Conservation (phyloP, 2,113 vertebrate species). For the Periophthalmodon schlosseri region DNA sequence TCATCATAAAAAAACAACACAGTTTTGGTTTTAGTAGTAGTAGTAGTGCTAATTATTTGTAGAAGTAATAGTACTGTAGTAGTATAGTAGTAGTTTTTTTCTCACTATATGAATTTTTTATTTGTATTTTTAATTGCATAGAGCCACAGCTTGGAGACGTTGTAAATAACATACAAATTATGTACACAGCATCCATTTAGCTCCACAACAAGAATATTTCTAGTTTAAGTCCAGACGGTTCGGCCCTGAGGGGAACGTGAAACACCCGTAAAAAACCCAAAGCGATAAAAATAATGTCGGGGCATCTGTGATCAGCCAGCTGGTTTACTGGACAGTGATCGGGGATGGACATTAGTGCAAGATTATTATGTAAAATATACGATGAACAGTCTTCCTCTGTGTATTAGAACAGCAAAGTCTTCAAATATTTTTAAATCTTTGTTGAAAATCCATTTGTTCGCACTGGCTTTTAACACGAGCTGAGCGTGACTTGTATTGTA, state of each 20-base stretch:
- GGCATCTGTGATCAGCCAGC: constrained; percentile 66
- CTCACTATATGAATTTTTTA: too few species aligned
- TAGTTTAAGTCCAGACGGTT: constrained; percentile 26
- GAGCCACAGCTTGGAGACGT: not conserved
- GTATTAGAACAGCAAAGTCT: too few species aligned
- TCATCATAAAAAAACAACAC: too few species aligned
- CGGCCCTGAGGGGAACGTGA: constrained; percentile 37
- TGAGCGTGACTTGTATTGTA: too few species aligned
- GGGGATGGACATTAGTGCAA: not conserved
- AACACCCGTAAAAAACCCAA: constrained; percentile 42
- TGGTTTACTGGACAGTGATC: constrained; percentile 12
- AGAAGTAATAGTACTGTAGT: too few species aligned
- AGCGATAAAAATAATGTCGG: constrained; percentile 58
- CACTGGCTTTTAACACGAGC: too few species aligned
- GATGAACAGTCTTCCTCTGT: not conserved
- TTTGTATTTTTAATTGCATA: not conserved
- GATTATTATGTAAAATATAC: not conserved
- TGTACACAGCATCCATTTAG: constrained; percentile 5
- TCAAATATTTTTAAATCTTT: too few species aligned
- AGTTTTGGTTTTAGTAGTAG: too few species aligned
- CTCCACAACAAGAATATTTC: constrained; percentile 4
- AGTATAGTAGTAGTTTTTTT: too few species aligned
- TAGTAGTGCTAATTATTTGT: too few species aligned
- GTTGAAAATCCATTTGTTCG: too few species aligned
- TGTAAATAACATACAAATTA: not conserved